These are phyloP conservation scores for Austrolebias charrua DNA, from an alignment of 2,797 vertebrate species.

Conservation along the genomic window DNA sequence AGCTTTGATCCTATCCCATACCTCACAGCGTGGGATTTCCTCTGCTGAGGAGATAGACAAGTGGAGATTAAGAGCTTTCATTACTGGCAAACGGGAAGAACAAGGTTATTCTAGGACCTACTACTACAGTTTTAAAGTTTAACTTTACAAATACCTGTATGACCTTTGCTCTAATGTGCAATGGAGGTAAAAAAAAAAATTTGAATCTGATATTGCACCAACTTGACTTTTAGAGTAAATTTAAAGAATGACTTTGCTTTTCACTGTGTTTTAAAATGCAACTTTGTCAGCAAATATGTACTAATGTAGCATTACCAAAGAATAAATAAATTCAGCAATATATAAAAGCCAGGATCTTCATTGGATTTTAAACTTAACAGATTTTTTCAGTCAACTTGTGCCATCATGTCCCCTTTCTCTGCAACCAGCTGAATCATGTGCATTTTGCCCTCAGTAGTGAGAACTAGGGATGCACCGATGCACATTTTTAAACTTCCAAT, in stretches of 20 bases:
- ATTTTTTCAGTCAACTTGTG: no score
- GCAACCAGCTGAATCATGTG: background rate
- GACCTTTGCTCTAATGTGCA: background rate
- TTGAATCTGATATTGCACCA: no score
- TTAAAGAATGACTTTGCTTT: background rate
- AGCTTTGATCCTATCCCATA: constrained; percentile 47
- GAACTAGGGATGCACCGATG: no score
- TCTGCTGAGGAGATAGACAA: constrained; percentile 36
- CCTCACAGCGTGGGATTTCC: constrained; percentile 55
- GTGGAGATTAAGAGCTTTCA: constrained; percentile 47
- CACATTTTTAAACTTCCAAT: no score
- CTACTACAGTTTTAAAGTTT: background rate
- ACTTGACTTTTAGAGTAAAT: no score
- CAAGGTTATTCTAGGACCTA: constrained; percentile 10
- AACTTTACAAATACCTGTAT: background rate
- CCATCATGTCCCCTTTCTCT: no score
- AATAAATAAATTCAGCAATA: background rate
- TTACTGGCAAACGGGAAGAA: constrained; percentile 30
- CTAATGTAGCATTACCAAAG: background rate
- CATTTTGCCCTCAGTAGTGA: background rate
- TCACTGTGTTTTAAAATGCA: background rate
- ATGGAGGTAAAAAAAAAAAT: background rate
- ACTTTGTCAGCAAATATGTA: background rate
- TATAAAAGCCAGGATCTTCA: background rate
- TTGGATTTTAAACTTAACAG: background rate